A percentile compares a stretch with the other conserved stretches of the same genome.
Conservation (phyloP, 1,140 invertebrate species). For the Lethrus apterus region DNA sequence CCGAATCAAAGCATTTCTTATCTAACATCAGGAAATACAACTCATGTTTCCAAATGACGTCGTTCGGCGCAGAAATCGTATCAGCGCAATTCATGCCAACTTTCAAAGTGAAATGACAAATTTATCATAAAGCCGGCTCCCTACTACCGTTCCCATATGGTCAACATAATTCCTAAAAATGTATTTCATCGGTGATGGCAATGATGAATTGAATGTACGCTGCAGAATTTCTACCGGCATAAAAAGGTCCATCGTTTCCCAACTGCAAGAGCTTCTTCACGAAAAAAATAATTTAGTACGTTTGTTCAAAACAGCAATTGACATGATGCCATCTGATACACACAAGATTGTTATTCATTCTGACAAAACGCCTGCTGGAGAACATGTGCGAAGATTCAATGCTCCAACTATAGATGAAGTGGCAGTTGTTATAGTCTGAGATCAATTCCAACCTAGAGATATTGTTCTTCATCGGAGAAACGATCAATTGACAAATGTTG, state of each 20-base stretch:
- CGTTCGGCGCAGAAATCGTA: conserved; percentile 18
- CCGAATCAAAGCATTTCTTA: conserved; percentile 35
- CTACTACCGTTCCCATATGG: conserved; percentile 1
- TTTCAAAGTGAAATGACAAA: conserved; percentile 25
- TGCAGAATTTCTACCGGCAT: conserved; percentile 25
- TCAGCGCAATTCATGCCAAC: conserved; percentile 22
- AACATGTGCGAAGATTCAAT: conserved; percentile 43
- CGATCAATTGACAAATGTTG: conserved; percentile 33
- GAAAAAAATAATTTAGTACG: conserved; percentile 37
- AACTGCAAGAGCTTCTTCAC: conserved; percentile 31
- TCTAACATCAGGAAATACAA: conserved; percentile 33
- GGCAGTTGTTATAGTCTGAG: conserved; percentile 40
- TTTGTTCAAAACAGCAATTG: conserved; percentile 33
- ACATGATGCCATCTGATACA: conserved; percentile 32
- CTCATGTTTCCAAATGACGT: conserved; percentile 21
- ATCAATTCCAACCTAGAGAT: conserved; percentile 35
- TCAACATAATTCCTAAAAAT: conserved; percentile 14
- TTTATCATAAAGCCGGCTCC: conserved; percentile 4
- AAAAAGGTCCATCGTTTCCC: conserved; percentile 23
- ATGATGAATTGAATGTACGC: conserved; percentile 22
- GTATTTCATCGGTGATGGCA: conserved; percentile 4
- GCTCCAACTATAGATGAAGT: conserved; percentile 42
- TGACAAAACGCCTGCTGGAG: conserved; percentile 36
- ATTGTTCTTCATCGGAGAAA: conserved; percentile 25
- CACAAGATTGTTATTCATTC: conserved; percentile 37